Percentiles rank a stretch among this genome's conserved stretches.
phyloP scores from a whole-genome alignment of 30 jellyfish, hydroid and myxozoan genomes.

The Calvadosia cruxmelitensis region DNA sequence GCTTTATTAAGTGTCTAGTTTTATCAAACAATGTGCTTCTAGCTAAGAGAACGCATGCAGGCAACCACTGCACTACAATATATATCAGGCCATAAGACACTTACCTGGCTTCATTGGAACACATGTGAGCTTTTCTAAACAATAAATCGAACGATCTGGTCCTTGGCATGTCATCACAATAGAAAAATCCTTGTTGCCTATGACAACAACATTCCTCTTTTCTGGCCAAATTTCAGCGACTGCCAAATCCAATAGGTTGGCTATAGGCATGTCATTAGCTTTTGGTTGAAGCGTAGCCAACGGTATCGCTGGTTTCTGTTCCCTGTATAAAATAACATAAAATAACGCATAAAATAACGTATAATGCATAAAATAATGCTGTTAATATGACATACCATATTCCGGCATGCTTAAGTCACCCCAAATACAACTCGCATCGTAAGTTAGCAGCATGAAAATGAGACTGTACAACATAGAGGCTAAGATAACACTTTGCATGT shows the following conservation, averaged over 20 bases:
- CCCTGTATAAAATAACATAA: neutral
- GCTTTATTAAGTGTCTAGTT: too few relatives aligned
- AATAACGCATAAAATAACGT: too few relatives aligned
- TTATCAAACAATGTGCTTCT: too few relatives aligned
- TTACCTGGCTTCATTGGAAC: slow-evolving; percentile 25
- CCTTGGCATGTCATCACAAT: slow-evolving; percentile 28
- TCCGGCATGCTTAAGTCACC: too few relatives aligned
- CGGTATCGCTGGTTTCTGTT: neutral
- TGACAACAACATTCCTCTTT: slow-evolving; percentile 9
- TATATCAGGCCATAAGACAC: slow-evolving; percentile 4
- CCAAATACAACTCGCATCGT: too few relatives aligned
- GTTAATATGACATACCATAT: too few relatives aligned
- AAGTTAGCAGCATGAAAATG: too few relatives aligned
- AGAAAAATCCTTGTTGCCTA: slow-evolving; percentile 25
- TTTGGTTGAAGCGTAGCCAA: slow-evolving; percentile 6
- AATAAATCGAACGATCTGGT: slow-evolving; percentile 1
- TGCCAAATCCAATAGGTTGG: slow-evolving; percentile 11
- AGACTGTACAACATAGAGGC: too few relatives aligned
- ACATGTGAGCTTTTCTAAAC: neutral
- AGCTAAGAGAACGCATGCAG: neutral
- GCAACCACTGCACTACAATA: slow-evolving; percentile 6
- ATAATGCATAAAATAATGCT: too few relatives aligned
- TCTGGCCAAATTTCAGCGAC: slow-evolving; percentile 36
- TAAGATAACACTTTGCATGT: too few relatives aligned
- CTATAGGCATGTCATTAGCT: slow-evolving; percentile 1